These are phyloP conservation scores for Blennius ocellaris DNA, from an alignment of 2,113 vertebrate species.

Conservation along the genomic window DNA sequence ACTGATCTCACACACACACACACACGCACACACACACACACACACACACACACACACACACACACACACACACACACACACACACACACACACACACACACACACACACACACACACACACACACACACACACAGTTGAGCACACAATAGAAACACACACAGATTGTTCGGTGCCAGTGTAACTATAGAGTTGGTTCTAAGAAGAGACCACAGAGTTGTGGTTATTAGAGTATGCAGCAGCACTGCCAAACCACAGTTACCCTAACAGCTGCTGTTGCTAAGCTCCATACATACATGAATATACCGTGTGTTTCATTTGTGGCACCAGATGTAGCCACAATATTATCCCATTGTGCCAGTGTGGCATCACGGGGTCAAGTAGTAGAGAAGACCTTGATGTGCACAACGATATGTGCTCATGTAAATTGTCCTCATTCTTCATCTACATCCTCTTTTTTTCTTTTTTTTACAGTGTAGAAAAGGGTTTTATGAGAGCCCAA, in stretches of 20 bases:
- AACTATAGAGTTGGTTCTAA: constrained; percentile 54
- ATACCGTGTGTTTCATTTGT: constrained; percentile 39
- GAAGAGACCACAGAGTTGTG: constrained; percentile 50
- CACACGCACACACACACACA: constrained; percentile 1
- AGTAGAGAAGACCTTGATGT: not conserved
- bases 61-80: constrained; percentile 1
- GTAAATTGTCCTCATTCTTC: constrained; percentile 17
- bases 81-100: constrained; percentile 11
- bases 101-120: constrained; percentile 16
- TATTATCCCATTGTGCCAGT: constrained; percentile 33
- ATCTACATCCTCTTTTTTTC: constrained; percentile 3
- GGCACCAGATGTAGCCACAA: not conserved
- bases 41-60: constrained; percentile 11
- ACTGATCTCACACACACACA: constrained; percentile 24
- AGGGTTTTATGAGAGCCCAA: constrained; percentile 20
- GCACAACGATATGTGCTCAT: not conserved
- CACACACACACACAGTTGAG: not conserved
- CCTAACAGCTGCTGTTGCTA: constrained; percentile 65
- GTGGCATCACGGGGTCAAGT: constrained; percentile 22
- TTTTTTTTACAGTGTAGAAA: constrained; percentile 14
- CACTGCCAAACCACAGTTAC: constrained; percentile 60
- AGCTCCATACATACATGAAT: constrained; percentile 32
- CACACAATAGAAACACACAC: constrained; percentile 14
- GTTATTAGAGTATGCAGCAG: constrained; percentile 49
- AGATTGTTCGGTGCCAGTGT: constrained; percentile 18